phyloP scores from a whole-genome alignment of 2,113 vertebrate genomes.

The Motacilla alba region DNA sequence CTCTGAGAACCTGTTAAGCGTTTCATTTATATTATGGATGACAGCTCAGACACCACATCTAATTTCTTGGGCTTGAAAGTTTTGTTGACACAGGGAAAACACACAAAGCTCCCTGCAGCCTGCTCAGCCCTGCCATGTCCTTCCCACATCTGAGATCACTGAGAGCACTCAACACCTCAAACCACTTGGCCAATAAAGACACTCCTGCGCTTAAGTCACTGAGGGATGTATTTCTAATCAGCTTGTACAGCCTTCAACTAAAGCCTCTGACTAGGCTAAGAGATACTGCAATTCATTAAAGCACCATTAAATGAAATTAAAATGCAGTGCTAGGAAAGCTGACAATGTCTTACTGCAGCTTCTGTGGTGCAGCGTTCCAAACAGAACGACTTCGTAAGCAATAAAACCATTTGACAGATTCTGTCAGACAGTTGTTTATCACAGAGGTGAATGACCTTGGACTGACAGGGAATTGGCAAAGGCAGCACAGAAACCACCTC shows the following conservation, averaged over 20 bases:
- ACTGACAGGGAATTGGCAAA: neutral
- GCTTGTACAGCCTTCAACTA: neutral
- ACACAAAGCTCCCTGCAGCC: neutral
- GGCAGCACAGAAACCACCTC: neutral
- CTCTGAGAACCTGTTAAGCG: neutral
- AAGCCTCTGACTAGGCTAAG: neutral
- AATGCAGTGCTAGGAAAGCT: neutral
- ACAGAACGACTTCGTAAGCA: neutral
- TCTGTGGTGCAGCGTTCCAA: neutral
- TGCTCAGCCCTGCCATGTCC: neutral
- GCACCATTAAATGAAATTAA: neutral
- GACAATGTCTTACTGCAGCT: neutral
- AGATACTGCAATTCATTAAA: neutral
- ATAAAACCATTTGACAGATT: constrained; percentile 6
- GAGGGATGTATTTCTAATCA: neutral
- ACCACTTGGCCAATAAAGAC: neutral
- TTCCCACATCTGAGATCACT: neutral
- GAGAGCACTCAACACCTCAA: neutral
- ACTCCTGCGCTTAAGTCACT: neutral
- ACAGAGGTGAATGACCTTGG: constrained; percentile 1
- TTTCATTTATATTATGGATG: neutral
- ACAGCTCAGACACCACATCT: neutral
- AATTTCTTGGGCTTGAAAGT: neutral
- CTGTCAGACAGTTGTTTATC: constrained; percentile 20
- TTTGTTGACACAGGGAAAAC: neutral